These are phyloP conservation scores for Lydus trimaculatus DNA, from an alignment of 2,888 invertebrate genomes.

Conservation along the genomic window DNA sequence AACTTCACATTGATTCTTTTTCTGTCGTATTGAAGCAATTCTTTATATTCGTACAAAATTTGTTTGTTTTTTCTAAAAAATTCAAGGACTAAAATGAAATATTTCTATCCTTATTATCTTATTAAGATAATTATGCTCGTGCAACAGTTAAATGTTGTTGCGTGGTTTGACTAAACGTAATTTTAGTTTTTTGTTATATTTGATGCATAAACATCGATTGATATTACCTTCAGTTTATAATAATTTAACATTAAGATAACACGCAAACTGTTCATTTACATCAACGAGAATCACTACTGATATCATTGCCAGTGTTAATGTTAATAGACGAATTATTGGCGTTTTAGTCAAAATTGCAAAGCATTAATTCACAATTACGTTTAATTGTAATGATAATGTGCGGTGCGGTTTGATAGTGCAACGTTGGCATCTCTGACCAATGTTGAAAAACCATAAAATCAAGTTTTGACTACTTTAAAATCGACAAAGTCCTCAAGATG, in stretches of 20 bases:
- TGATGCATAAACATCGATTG: background rate
- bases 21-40: slow-evolving; percentile 11
- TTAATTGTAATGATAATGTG: too few relatives aligned
- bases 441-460: too few relatives aligned
- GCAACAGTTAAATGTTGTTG: background rate
- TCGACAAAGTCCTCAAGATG: too few relatives aligned
- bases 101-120: background rate
- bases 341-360: too few relatives aligned
- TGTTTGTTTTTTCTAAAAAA: background rate
- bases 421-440: too few relatives aligned
- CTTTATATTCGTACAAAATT: background rate
- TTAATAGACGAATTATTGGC: too few relatives aligned
- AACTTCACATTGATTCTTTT: background rate
- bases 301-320: too few relatives aligned
- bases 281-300: too few relatives aligned
- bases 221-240: background rate
- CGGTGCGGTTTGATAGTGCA: too few relatives aligned
- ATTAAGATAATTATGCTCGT: background rate
- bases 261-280: background rate
- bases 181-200: background rate
- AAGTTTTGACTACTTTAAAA: too few relatives aligned
- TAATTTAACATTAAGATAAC: background rate
- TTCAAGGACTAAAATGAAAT: background rate
- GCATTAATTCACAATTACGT: too few relatives aligned
- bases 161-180: background rate